Conservation (phyloP, 2,113 vertebrate species). For the Microtus ochrogaster region DNA sequence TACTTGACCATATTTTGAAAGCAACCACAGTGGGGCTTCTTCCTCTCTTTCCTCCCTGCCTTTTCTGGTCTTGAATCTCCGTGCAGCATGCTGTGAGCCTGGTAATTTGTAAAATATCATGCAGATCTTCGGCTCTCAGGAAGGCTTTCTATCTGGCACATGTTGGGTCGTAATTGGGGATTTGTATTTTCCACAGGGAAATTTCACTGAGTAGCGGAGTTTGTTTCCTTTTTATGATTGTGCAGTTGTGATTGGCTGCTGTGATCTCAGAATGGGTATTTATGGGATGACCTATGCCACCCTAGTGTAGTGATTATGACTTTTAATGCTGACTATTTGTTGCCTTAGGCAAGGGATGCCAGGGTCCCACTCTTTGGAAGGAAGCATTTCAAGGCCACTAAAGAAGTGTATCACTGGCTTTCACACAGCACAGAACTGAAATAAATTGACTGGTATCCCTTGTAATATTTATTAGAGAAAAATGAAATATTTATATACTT, state of each 20-base stretch:
- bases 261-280: slow-evolving; percentile 62
- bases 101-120: slow-evolving; percentile 86
- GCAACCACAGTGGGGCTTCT: slow-evolving; percentile 67
- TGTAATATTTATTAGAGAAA: slow-evolving; percentile 55
- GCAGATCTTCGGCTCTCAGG: slow-evolving; percentile 76
- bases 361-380: neutral
- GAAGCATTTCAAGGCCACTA: slow-evolving; percentile 26
- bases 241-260: slow-evolving; percentile 18
- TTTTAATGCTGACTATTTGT: slow-evolving; percentile 66
- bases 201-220: slow-evolving; percentile 82
- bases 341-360: slow-evolving; percentile 49
- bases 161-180: slow-evolving; percentile 86
- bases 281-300: slow-evolving; percentile 5
- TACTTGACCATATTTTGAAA: slow-evolving; percentile 67
- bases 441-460: slow-evolving; percentile 23
- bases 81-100: slow-evolving; percentile 82
- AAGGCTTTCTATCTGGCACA: slow-evolving; percentile 84
- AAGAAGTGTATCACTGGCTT: slow-evolving; percentile 22
- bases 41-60: slow-evolving; percentile 77
- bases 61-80: slow-evolving; percentile 79
- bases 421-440: neutral
- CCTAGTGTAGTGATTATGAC: slow-evolving; percentile 46
- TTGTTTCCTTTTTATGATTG: slow-evolving; percentile 77
- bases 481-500: slow-evolving; percentile 30
- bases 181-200: slow-evolving; percentile 86